Evolutionary conservation across 53 echinoderm and acorn worm species (phyloP).

Genomic region (Arbacia lixula): DNA sequence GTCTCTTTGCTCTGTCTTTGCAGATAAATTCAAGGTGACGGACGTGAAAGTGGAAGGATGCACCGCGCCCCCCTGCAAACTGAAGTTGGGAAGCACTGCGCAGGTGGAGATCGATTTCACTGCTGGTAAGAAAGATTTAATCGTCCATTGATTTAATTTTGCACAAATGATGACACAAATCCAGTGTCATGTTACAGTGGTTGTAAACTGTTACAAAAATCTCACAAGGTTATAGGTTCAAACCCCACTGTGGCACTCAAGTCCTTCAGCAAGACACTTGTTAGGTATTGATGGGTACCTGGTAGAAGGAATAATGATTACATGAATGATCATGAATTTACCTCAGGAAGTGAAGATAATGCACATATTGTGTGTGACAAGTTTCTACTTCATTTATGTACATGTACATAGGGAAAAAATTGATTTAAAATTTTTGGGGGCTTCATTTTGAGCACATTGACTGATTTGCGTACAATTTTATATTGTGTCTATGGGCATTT

Average conservation of each 20-base stretch:
- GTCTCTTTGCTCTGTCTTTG: neutral
- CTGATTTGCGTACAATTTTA: no score
- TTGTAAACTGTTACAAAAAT: neutral
- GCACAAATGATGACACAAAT: neutral
- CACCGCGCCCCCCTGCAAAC: neutral
- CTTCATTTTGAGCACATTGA: no score
- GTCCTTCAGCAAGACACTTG: no score
- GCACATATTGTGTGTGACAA: no score
- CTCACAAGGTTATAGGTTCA: neutral
- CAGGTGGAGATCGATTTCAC: slow-evolving; percentile 21
- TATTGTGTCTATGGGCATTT: no score
- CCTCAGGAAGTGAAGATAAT: no score
- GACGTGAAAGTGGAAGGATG: slow-evolving; percentile 10
- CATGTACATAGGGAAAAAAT: no score
- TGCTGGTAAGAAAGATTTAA: slow-evolving; percentile 2
- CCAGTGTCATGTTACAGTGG: neutral
- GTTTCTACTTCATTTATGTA: no score
- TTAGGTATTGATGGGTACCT: no score
- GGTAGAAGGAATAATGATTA: no score
- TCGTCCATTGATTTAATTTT: neutral
- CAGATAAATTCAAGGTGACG: slow-evolving; percentile 24
- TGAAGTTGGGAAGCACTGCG: slow-evolving; percentile 18
- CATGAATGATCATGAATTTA: no score
- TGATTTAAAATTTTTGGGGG: no score
- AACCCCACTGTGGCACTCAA: neutral